Evolutionary conservation across 1,140 invertebrate species (phyloP).

Genomic region (Xylocopa sonorina): DNA sequence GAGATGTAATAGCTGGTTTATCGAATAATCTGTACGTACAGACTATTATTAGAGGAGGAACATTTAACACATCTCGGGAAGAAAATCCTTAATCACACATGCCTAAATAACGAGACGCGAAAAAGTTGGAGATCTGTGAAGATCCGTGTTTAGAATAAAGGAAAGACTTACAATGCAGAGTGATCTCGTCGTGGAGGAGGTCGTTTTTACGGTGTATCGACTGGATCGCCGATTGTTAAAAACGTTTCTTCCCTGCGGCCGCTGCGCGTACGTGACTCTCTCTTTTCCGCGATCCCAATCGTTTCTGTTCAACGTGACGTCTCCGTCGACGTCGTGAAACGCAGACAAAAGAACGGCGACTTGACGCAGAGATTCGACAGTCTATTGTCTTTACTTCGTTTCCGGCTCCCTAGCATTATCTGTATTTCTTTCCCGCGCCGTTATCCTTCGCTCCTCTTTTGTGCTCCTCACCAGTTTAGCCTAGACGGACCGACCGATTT

Average conservation of each 20-base stretch:
- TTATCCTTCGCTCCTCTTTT: conserved; percentile 11
- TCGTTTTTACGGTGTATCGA: not conserved
- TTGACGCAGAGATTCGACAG: conserved; percentile 22
- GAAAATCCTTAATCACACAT: not conserved
- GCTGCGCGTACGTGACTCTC: not conserved
- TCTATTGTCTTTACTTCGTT: conserved; percentile 41
- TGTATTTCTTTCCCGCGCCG: conserved; percentile 19
- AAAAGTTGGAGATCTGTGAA: not conserved
- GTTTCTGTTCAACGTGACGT: not conserved
- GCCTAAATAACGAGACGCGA: not conserved
- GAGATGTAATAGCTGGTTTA: no score
- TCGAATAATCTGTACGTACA: not conserved
- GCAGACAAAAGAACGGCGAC: conserved; percentile 26
- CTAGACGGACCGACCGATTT: no score
- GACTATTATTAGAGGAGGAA: no score
- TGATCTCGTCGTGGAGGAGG: no score
- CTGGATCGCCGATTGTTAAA: conserved; percentile 1
- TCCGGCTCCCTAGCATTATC: conserved; percentile 26
- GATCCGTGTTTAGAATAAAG: not conserved
- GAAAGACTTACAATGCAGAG: conserved; percentile 17
- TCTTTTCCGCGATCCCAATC: not conserved
- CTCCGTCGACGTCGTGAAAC: conserved; percentile 11
- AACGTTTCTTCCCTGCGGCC: not conserved
- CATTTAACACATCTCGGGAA: not conserved
- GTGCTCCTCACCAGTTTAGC: no score